A percentile compares a stretch with the other conserved stretches of the same genome.
Conservation (phyloP, 2,113 vertebrate genomes). For the Indicator indicator region DNA sequence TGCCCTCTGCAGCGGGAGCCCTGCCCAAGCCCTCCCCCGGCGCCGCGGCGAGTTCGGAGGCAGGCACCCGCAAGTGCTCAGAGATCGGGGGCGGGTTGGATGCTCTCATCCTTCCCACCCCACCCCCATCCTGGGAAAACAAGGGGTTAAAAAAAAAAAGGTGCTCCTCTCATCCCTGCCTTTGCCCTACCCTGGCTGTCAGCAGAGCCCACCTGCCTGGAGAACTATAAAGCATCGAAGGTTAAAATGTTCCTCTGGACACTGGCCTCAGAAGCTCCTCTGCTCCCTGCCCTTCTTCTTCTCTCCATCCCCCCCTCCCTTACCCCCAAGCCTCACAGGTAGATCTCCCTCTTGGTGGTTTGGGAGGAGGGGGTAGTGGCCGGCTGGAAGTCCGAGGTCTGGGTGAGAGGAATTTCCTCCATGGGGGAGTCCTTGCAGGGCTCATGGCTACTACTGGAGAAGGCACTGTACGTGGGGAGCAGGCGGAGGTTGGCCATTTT, state of each 20-base stretch:
- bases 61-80: slow-evolving; percentile 6
- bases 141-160: slow-evolving; percentile 24
- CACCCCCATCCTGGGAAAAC: slow-evolving; percentile 12
- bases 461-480: slow-evolving; percentile 99
- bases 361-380: slow-evolving; percentile 90
- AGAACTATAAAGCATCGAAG: slow-evolving; percentile 64
- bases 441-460: slow-evolving; percentile 93
- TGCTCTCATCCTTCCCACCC: slow-evolving; percentile 37
- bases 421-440: slow-evolving; percentile 91
- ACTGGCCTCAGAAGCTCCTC: slow-evolving; percentile 22
- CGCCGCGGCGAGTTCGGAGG: slow-evolving; percentile 40
- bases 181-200: slow-evolving; percentile 62
- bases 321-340: slow-evolving; percentile 87
- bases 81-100: not conserved
- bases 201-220: slow-evolving; percentile 9
- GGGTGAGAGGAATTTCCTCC: slow-evolving; percentile 97
- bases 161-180: slow-evolving; percentile 53
- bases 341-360: slow-evolving; percentile 96
- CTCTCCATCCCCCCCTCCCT: no score
- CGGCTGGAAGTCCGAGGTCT: slow-evolving; percentile 92
- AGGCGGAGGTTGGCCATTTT: slow-evolving; percentile 96
- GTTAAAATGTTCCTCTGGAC: slow-evolving; percentile 67
- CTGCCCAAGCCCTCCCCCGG: slow-evolving; percentile 55
- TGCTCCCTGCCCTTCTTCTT: slow-evolving; percentile 37
- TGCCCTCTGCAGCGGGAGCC: slow-evolving; percentile 52